Evolutionary conservation across 2,113 vertebrate species (phyloP).

Genomic region (Archocentrus centrarchus): DNA sequence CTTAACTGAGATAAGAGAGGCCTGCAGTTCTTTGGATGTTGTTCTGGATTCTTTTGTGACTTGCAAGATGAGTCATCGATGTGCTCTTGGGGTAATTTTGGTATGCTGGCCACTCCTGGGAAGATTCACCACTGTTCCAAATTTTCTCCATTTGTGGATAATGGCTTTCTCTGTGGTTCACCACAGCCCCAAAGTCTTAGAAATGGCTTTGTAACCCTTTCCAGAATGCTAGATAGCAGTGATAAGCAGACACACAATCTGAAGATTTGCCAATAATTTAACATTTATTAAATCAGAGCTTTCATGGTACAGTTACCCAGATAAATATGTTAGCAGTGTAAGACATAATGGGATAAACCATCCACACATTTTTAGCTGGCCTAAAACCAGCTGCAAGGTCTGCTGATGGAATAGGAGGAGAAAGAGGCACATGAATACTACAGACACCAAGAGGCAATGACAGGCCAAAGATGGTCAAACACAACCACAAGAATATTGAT

Average conservation of each 20-base stretch:
- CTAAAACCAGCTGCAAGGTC: not conserved
- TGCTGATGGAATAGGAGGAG: not conserved
- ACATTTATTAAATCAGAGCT: conserved; percentile 43
- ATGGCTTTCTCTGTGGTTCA: too few relatives aligned
- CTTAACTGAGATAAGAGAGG: too few relatives aligned
- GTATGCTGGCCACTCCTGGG: too few relatives aligned
- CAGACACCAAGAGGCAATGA: not conserved
- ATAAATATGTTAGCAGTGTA: not conserved
- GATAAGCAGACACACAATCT: not conserved
- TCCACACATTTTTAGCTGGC: not conserved
- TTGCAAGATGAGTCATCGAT: too few relatives aligned
- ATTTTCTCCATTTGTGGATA: too few relatives aligned
- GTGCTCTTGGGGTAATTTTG: too few relatives aligned
- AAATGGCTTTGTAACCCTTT: too few relatives aligned
- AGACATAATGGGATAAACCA: conserved; percentile 14
- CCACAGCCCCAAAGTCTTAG: too few relatives aligned
- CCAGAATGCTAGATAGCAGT: too few relatives aligned
- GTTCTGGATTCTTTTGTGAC: too few relatives aligned
- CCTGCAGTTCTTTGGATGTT: too few relatives aligned
- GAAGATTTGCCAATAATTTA: not conserved
- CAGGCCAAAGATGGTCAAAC: not conserved
- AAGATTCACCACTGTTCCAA: too few relatives aligned
- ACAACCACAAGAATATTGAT: not conserved
- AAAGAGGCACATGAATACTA: conserved; percentile 24
- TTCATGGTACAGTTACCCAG: conserved; percentile 11